Evolutionary conservation across 2,113 vertebrate genomes (phyloP).

Genomic region (Castor canadensis): DNA sequence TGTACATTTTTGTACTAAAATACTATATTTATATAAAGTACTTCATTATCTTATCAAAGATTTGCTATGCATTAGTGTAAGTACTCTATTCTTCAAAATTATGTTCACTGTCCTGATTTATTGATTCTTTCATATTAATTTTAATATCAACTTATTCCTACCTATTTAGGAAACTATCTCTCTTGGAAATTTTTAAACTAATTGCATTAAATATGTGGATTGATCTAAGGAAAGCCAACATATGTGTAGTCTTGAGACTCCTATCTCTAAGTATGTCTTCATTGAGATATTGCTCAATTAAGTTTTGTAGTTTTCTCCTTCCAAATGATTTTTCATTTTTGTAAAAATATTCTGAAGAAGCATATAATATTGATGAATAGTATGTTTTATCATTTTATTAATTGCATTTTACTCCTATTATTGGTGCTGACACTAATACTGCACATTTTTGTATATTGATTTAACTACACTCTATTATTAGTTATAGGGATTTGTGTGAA

Average conservation of each 20-base stretch:
- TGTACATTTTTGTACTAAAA: not conserved
- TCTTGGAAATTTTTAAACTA: not conserved
- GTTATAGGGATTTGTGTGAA: not conserved
- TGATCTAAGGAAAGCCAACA: not conserved
- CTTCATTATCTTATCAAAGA: too few relatives aligned
- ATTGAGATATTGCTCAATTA: too few relatives aligned
- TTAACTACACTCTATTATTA: constrained; percentile 29
- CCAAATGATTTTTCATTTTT: not conserved
- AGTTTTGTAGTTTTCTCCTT: not conserved
- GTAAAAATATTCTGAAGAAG: not conserved
- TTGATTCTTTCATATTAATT: not conserved
- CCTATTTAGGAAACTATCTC: not conserved
- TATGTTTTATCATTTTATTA: not conserved
- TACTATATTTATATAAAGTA: too few relatives aligned
- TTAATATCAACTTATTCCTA: not conserved
- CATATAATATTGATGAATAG: not conserved
- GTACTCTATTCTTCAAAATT: not conserved
- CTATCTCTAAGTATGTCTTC: not conserved
- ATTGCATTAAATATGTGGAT: not conserved
- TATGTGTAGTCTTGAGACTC: not conserved
- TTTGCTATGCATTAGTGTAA: not conserved
- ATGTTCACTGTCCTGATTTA: not conserved
- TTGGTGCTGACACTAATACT: not conserved
- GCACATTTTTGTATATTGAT: not conserved
- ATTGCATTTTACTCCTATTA: not conserved